Conservation (phyloP, 2,888 invertebrate genomes). For the Sialis lutaria region DNA sequence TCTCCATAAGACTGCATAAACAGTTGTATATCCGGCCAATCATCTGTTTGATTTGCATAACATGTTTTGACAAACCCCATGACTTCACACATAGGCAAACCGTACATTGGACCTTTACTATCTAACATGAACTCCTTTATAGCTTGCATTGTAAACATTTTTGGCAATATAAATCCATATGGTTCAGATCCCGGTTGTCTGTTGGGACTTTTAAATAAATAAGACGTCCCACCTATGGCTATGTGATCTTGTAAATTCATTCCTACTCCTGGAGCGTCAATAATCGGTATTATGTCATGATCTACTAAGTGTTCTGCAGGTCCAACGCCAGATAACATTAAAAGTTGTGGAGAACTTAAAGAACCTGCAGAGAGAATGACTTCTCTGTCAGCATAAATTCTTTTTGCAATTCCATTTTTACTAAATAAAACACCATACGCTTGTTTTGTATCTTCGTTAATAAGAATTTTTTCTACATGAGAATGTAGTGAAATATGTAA, state of each 20-base stretch:
- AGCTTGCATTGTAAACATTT: constrained; percentile 39
- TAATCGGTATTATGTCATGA: constrained; percentile 39
- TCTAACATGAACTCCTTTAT: constrained; percentile 43
- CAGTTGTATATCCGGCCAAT: constrained; percentile 66
- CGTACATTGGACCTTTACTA: constrained; percentile 48
- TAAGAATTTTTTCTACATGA: constrained; percentile 46
- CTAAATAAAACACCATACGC: constrained; percentile 51
- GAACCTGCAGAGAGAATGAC: constrained; percentile 75
- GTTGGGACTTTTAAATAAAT: constrained; percentile 45
- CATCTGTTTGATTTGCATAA: constrained; percentile 42
- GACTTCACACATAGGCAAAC: constrained; percentile 60
- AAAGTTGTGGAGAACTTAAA: constrained; percentile 65
- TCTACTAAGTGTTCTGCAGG: constrained; percentile 42
- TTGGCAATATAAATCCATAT: constrained; percentile 50
- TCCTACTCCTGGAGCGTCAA: constrained; percentile 55
- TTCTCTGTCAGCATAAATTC: constrained; percentile 48
- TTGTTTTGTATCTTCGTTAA: constrained; percentile 36
- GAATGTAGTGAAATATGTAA: constrained; percentile 55
- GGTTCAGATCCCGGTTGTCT: constrained; percentile 21
- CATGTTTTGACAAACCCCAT: constrained; percentile 64
- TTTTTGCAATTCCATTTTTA: constrained; percentile 30
- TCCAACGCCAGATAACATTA: constrained; percentile 76
- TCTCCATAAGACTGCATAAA: constrained; percentile 60
- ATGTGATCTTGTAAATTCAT: constrained; percentile 70
- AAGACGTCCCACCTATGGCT: constrained; percentile 56